Percentiles rank a stretch among this genome's conserved stretches.
phyloP scores from a whole-genome alignment of 2,888 invertebrate species.

The Himalopsyche kuldschensis region DNA sequence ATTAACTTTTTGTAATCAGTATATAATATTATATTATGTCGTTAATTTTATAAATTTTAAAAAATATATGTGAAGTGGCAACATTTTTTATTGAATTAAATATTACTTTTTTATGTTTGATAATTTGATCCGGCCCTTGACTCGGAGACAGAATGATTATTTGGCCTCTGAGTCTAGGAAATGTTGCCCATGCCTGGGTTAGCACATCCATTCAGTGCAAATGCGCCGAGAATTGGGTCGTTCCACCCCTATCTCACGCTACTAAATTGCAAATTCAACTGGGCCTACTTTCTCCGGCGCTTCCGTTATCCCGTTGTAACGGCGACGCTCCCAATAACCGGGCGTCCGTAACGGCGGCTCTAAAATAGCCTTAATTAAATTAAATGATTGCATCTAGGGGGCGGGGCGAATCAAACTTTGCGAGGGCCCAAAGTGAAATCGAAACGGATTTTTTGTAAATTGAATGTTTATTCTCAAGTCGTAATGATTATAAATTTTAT shows the following conservation, averaged over 20 bases:
- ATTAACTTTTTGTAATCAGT: too few relatives aligned
- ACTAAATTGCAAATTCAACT: constrained; percentile 10
- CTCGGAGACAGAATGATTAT: too few relatives aligned
- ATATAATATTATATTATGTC: too few relatives aligned
- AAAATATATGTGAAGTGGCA: too few relatives aligned
- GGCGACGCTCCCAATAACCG: neutral
- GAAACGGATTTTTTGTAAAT: neutral
- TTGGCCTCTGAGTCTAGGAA: too few relatives aligned
- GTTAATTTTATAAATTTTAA: too few relatives aligned
- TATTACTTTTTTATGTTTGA: too few relatives aligned
- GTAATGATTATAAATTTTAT: neutral
- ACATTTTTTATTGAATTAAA: too few relatives aligned
- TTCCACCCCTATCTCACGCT: neutral
- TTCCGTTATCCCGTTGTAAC: neutral
- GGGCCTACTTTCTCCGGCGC: neutral
- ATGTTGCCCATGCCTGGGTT: neutral
- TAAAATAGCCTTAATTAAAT: constrained; percentile 5
- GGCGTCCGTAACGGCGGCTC: neutral
- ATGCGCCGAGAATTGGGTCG: neutral
- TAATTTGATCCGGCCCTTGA: too few relatives aligned
- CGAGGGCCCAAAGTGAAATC: neutral
- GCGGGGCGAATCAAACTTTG: neutral
- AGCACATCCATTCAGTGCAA: neutral
- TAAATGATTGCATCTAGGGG: neutral
- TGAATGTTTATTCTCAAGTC: neutral